phyloP scores from a whole-genome alignment of 53 echinoderm and acorn worm genomes.

The Crossaster papposus region DNA sequence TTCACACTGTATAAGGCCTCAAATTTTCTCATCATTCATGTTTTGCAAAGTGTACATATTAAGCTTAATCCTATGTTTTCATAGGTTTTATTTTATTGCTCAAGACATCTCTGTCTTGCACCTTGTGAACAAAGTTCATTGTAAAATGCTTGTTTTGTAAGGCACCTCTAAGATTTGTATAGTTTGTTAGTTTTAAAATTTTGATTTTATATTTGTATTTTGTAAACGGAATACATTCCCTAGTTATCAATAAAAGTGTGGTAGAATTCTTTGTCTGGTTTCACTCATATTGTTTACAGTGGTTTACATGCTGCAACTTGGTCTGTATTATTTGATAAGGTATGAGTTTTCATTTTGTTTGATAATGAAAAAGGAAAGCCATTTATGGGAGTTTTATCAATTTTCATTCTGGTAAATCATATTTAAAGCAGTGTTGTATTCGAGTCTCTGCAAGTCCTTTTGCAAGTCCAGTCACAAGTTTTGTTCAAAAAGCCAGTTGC shows the following conservation, averaged over 20 bases:
- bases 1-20: neutral
- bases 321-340: neutral
- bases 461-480: too few relatives aligned
- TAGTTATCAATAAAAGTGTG: neutral
- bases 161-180: neutral
- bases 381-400: too few relatives aligned
- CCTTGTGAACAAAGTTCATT: neutral
- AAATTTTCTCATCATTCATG: neutral
- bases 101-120: neutral
- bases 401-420: too few relatives aligned
- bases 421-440: too few relatives aligned
- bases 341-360: neutral
- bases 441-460: too few relatives aligned
- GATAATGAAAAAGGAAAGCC: too few relatives aligned
- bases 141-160: neutral
- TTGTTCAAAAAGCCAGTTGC: too few relatives aligned
- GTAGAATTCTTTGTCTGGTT: neutral
- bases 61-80: neutral
- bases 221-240: neutral
- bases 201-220: neutral
- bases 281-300: neutral
- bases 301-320: neutral
- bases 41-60: neutral
- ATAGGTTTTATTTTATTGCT: too few relatives aligned
- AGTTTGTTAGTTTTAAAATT: neutral